Evolutionary conservation across 1,140 invertebrate genomes (phyloP), one percentile per base, ranked within the genome.

Genomic region (Solenopsis invicta): DNA sequence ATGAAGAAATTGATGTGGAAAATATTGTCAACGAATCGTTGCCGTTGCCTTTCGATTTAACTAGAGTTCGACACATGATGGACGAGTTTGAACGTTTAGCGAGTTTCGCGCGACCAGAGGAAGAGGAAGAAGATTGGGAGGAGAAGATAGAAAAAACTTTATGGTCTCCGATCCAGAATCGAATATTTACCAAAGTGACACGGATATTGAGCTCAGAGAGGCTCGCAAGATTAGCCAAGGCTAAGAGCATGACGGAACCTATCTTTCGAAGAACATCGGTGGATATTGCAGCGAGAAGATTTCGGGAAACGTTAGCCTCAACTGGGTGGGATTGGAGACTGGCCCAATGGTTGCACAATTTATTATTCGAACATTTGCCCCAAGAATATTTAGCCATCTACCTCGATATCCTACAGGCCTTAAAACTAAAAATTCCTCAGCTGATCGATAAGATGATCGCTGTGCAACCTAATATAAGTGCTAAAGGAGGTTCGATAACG

Each of bases 271-370:
- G 97, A 61, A 96, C 96, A 2, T 96, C 96, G 9, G 95, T 98
- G 10, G 97, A 98, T 91, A 97, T 97, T 81, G 96, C 97, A 2
- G 96, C 97, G 0, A 96, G 96, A 86, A 95, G 97, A 74, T 95
- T 98, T 78, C 95, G 97, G 29, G 96, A 97, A 81, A 96, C 96
- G n/a, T 93, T 98, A 76, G 96, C 97, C 0, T 96, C 96, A 6
- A 95, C 97, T 13, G 94, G 95, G 9, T 98, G 98, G 98, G 97
- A 98, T 89, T 92, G 96, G 10, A 96, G 96, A 66, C 93, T 98
- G 16, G 96, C 96, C 4, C 97, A 98, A 87, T 99, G 98, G 98
- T 94, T 99, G 52, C 98, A 99, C 92, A 94, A 95, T 62, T 93
- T 97, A 12, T 93, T 99, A 6, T 95, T 98, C 78, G 97, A 98